Percentiles rank a stretch among this genome's conserved stretches.
These are phyloP conservation scores for Diabrotica virgifera DNA, from an alignment of 1,140 invertebrate genomes.

Conservation along the genomic window DNA sequence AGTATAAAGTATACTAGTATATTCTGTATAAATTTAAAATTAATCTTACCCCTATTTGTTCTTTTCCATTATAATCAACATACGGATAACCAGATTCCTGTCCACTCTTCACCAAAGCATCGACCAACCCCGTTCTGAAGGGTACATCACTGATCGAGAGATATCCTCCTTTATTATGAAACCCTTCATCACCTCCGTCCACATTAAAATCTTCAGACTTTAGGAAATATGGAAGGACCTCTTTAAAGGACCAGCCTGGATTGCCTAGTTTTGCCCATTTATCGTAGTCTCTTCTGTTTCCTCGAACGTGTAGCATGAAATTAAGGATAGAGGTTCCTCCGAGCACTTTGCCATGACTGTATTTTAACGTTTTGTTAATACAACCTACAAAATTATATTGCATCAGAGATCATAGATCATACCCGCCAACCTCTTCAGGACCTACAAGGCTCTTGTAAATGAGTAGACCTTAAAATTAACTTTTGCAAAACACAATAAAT, in stretches of 20 bases:
- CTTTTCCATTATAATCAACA: slow-evolving; percentile 5
- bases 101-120: slow-evolving; percentile 68
- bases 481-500: too few species aligned
- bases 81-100: slow-evolving; percentile 68
- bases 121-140: slow-evolving; percentile 58
- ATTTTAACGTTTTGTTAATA: neutral
- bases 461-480: too few species aligned
- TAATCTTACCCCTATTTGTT: neutral
- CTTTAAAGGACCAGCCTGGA: slow-evolving; percentile 76
- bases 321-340: slow-evolving; percentile 83
- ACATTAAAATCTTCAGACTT: slow-evolving; percentile 69
- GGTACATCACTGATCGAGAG: slow-evolving; percentile 50
- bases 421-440: too few species aligned
- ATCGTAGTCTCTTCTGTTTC: slow-evolving; percentile 63
- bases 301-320: slow-evolving; percentile 86
- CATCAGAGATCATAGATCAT: too few species aligned
- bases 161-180: slow-evolving; percentile 49
- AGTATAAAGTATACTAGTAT: too few species aligned
- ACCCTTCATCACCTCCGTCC: slow-evolving; percentile 46
- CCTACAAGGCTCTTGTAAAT: too few species aligned
- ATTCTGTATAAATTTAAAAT: too few species aligned
- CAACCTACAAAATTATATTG: neutral
- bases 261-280: slow-evolving; percentile 72
- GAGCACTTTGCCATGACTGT: slow-evolving; percentile 57
- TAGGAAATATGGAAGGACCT: slow-evolving; percentile 77